phyloP scores from a whole-genome alignment of 2,888 invertebrate species.

The Carpatolechia fugitivella region DNA sequence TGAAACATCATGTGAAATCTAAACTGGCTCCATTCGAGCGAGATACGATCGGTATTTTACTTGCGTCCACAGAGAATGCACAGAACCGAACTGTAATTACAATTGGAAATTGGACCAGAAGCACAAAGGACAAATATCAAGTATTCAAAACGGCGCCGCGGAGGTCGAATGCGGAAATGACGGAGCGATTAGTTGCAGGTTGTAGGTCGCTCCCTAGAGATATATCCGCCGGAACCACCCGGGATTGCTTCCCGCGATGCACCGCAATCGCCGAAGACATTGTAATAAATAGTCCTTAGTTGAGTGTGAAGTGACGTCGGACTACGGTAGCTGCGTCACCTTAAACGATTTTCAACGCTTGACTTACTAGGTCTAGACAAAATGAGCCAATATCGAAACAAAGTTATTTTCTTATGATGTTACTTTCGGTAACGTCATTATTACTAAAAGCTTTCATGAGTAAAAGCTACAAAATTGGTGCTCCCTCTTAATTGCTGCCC shows the following conservation, averaged over 20 bases:
- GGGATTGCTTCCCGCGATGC: slow-evolving; percentile 69
- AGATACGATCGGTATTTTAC: not conserved
- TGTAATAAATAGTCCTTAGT: slow-evolving; percentile 3
- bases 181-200: slow-evolving; percentile 72
- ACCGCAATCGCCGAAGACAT: slow-evolving; percentile 35
- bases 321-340: not conserved
- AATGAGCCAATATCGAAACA: not conserved
- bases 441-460: not conserved
- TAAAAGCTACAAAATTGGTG: not conserved
- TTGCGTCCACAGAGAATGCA: not conserved
- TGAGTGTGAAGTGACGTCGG: not conserved
- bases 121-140: slow-evolving; percentile 54
- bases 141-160: slow-evolving; percentile 57
- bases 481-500: not conserved
- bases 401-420: not conserved
- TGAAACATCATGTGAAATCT: not conserved
- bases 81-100: slow-evolving; percentile 7
- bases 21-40: not conserved
- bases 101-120: slow-evolving; percentile 17
- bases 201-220: slow-evolving; percentile 46
- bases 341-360: not conserved
- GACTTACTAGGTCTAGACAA: not conserved
- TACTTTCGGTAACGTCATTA: not conserved
- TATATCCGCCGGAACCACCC: slow-evolving; percentile 69
- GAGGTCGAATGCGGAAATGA: slow-evolving; percentile 73